Evolutionary conservation across 2,113 vertebrate genomes (phyloP).

Genomic region (Stomatorhinus ivindoensis): DNA sequence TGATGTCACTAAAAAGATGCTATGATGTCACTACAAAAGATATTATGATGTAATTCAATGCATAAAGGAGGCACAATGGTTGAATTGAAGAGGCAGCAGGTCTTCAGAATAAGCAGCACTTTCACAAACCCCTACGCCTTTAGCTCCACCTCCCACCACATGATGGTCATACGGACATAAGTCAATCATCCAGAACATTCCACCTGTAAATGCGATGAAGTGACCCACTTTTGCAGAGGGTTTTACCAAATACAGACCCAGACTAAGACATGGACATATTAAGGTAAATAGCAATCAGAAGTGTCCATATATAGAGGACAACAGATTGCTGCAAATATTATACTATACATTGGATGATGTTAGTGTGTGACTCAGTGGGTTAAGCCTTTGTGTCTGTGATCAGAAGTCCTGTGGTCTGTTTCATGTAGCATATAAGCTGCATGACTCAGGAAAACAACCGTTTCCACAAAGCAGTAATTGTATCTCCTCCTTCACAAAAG

Average conservation of each 20-base stretch:
- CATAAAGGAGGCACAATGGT: neutral
- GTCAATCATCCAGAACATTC: neutral
- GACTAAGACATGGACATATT: no score
- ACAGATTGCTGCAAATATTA: neutral
- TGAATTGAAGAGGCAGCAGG: neutral
- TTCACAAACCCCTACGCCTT: neutral
- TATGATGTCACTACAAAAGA: neutral
- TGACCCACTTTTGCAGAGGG: neutral
- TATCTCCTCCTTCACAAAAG: neutral
- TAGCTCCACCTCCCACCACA: neutral
- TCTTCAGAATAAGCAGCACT: neutral
- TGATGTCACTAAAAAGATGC: neutral
- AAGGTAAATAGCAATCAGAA: neutral
- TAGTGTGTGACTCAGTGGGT: no score
- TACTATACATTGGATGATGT: no score
- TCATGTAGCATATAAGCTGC: neutral
- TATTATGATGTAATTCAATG: neutral
- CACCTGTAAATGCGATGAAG: neutral
- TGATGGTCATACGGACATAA: neutral
- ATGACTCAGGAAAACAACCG: neutral
- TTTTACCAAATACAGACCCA: neutral
- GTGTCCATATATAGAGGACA: neutral
- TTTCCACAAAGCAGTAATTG: neutral
- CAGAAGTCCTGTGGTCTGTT: neutral
- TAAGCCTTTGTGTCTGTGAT: no score